Evolutionary conservation across 2,113 vertebrate genomes (phyloP).

Genomic region (Phainopepla nitens): DNA sequence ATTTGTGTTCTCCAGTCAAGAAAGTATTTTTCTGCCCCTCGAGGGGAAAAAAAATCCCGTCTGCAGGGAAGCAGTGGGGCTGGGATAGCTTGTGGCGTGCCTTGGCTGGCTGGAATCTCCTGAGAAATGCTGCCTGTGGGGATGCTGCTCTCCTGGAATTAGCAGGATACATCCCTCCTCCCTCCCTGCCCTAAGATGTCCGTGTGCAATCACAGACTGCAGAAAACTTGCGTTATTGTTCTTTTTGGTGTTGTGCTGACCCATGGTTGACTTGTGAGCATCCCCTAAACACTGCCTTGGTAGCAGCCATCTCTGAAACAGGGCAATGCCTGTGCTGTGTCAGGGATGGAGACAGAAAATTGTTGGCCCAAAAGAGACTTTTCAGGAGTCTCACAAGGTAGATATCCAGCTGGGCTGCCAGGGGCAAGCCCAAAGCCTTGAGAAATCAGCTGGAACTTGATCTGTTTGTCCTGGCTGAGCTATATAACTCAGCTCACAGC

Average conservation of each 20-base stretch:
- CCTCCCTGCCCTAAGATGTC: background rate
- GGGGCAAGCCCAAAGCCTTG: background rate
- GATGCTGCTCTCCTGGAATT: background rate
- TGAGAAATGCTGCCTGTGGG: background rate
- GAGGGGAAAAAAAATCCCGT: background rate
- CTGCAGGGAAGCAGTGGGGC: background rate
- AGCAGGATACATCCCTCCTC: background rate
- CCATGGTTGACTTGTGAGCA: background rate
- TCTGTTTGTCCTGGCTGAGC: conserved; percentile 41
- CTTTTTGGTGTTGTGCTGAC: background rate
- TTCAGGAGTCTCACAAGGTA: conserved; percentile 9
- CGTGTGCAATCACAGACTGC: accelerated
- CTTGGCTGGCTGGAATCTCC: background rate
- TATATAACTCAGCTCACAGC: background rate
- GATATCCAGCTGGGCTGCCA: background rate
- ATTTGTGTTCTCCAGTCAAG: accelerated
- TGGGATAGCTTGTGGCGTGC: background rate
- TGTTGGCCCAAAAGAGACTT: background rate
- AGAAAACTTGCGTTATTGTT: background rate
- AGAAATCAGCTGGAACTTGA: conserved; percentile 45
- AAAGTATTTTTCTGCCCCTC: background rate
- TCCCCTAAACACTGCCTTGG: accelerated
- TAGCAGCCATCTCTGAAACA: background rate
- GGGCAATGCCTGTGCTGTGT: background rate
- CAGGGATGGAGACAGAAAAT: background rate